Evolutionary conservation across 2,797 vertebrate genomes (phyloP).

Genomic region (Typhlichthys eigenmanni): DNA sequence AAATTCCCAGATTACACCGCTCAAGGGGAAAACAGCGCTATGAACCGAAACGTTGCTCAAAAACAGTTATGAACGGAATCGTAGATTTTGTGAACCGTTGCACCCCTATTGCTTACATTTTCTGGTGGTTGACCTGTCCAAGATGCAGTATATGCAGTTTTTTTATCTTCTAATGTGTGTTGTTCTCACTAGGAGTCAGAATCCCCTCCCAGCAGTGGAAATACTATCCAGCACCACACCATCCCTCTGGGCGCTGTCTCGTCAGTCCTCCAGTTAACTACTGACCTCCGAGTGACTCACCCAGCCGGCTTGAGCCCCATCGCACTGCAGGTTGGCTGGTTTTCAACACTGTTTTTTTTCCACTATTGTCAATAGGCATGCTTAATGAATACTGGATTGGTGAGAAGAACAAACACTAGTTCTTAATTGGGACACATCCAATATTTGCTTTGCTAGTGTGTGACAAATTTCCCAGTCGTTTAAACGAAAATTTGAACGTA

Average conservation of each 20-base stretch:
- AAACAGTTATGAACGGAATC: too few relatives aligned
- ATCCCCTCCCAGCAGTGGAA: slow-evolving; percentile 50
- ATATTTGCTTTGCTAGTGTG: too few relatives aligned
- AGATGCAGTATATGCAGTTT: background rate
- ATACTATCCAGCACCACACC: slow-evolving; percentile 53
- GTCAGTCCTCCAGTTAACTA: slow-evolving; percentile 63
- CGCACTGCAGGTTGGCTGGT: slow-evolving; percentile 51
- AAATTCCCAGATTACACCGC: background rate
- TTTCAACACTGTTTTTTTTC: background rate
- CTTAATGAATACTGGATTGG: too few relatives aligned
- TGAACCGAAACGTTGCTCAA: too few relatives aligned
- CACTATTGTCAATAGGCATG: background rate
- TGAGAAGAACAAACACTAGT: too few relatives aligned
- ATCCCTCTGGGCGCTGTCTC: slow-evolving; percentile 56
- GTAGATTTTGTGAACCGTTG: too few relatives aligned
- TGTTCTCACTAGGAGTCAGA: slow-evolving; percentile 64
- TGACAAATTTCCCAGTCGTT: too few relatives aligned
- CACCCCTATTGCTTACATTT: too few relatives aligned
- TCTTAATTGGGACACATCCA: too few relatives aligned
- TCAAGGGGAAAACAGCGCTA: too few relatives aligned
- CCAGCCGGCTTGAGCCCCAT: slow-evolving; percentile 57
- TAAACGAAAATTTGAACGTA: too few relatives aligned
- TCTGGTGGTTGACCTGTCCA: too few relatives aligned
- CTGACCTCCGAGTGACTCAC: slow-evolving; percentile 57
- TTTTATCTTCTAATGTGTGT: background rate